Evolutionary conservation across 37 sponge, comb jelly and placozoan genomes (phyloP).

Genomic region (Ephydatia muelleri): DNA sequence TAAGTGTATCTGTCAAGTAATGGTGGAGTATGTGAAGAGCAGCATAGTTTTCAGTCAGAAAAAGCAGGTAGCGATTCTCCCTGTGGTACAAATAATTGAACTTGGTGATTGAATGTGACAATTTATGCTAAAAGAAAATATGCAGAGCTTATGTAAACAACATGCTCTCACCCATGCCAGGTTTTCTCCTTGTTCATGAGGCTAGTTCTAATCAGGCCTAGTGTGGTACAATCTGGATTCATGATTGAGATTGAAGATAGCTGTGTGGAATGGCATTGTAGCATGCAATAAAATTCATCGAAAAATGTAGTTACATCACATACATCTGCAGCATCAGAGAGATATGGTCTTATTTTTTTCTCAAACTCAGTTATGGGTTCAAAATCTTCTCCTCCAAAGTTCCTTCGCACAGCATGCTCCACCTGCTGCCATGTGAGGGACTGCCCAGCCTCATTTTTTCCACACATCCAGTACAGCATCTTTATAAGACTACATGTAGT

Average conservation of each 20-base stretch:
- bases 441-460: conserved; percentile 16
- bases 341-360: not conserved
- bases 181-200: conserved; percentile 57
- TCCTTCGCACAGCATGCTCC: conserved; percentile 83
- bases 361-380: conserved; percentile 37
- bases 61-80: conserved; percentile 92
- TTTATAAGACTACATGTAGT: conserved; percentile 77
- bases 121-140: not conserved
- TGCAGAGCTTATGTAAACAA: not conserved
- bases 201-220: conserved; percentile 79
- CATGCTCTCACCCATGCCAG: conserved; percentile 71
- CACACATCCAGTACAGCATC: conserved; percentile 87
- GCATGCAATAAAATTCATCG: not conserved
- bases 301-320: not conserved
- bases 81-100: conserved; percentile 28
- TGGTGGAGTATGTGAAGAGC: conserved; percentile 82
- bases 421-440: conserved; percentile 57
- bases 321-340: conserved; percentile 14
- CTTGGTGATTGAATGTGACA: not conserved
- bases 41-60: conserved; percentile 93
- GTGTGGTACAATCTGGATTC: conserved; percentile 59
- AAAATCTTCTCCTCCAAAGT: conserved; percentile 83
- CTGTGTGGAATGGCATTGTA: not conserved
- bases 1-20: conserved; percentile 25
- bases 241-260: conserved; percentile 2